phyloP scores from a whole-genome alignment of 2,888 invertebrate species.

The Latrodectus elegans region DNA sequence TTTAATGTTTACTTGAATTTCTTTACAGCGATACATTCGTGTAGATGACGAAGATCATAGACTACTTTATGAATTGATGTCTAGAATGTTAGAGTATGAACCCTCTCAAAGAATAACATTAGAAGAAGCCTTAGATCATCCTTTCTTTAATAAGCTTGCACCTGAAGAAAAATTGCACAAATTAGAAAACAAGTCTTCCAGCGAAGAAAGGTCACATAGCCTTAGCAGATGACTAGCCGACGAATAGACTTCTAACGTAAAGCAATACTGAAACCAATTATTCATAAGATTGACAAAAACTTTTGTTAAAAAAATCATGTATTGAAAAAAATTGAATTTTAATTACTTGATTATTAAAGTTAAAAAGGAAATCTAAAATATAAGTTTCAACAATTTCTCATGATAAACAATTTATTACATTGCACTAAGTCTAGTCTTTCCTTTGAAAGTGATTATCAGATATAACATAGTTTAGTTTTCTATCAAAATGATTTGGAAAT shows the following conservation, averaged over 20 bases:
- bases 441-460: no score
- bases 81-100: constrained; percentile 97
- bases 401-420: no score
- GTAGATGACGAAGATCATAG: constrained; percentile 92
- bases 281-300: no score
- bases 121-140: constrained; percentile 90
- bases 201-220: constrained; percentile 63
- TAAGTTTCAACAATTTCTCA: no score
- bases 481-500: no score
- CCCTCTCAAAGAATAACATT: constrained; percentile 91
- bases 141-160: constrained; percentile 92
- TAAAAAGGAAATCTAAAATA: no score
- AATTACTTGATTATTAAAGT: no score
- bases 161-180: constrained; percentile 44
- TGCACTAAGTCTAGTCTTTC: no score
- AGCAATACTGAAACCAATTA: no score
- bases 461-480: no score
- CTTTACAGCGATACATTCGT: constrained; percentile 75
- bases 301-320: no score
- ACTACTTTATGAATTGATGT: constrained; percentile 94
- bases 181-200: background rate
- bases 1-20: constrained; percentile 75
- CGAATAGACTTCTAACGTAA: background rate
- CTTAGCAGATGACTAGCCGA: constrained; percentile 65
- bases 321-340: no score